phyloP scores from a whole-genome alignment of 2,797 vertebrate genomes.

The Mastacembelus armatus region DNA sequence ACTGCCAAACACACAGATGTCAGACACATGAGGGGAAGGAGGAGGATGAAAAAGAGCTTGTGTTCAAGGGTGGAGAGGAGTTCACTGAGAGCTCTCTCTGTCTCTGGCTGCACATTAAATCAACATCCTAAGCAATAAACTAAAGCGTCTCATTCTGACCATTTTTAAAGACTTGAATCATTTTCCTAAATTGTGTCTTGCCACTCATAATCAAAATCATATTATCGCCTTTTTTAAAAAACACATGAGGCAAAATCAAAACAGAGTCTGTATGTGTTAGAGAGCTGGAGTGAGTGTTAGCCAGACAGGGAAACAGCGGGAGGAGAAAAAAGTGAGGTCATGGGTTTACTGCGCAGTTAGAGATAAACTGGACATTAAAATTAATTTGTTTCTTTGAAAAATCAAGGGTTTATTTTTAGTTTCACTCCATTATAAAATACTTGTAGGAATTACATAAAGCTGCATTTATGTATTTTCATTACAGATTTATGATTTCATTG shows the following conservation, averaged over 20 bases:
- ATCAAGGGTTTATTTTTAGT: too few relatives aligned
- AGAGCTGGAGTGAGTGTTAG: conserved; percentile 17
- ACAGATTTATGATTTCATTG: too few relatives aligned
- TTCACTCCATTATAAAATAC: too few relatives aligned
- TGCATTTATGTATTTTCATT: too few relatives aligned
- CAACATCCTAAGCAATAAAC: conserved; percentile 1
- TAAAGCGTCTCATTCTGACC: too few relatives aligned
- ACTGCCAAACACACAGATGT: conserved; percentile 61
- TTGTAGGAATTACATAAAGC: too few relatives aligned
- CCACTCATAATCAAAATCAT: not conserved
- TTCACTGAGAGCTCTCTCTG: conserved; percentile 45
- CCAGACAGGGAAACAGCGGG: too few relatives aligned
- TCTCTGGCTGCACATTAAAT: conserved; percentile 6
- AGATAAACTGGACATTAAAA: too few relatives aligned
- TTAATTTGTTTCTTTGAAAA: too few relatives aligned
- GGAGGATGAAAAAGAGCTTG: conserved; percentile 14
- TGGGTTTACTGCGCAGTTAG: too few relatives aligned
- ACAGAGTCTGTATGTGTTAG: conserved; percentile 8
- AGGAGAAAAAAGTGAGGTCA: too few relatives aligned
- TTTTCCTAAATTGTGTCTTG: not conserved
- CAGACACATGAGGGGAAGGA: conserved; percentile 44
- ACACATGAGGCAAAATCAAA: conserved; percentile 5
- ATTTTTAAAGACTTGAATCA: not conserved
- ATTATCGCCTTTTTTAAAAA: conserved; percentile 9
- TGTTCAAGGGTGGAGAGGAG: conserved; percentile 43